Base-by-base conservation (phyloP, 2,113 vertebrate species). In the Pygoscelis adeliae region DNA sequence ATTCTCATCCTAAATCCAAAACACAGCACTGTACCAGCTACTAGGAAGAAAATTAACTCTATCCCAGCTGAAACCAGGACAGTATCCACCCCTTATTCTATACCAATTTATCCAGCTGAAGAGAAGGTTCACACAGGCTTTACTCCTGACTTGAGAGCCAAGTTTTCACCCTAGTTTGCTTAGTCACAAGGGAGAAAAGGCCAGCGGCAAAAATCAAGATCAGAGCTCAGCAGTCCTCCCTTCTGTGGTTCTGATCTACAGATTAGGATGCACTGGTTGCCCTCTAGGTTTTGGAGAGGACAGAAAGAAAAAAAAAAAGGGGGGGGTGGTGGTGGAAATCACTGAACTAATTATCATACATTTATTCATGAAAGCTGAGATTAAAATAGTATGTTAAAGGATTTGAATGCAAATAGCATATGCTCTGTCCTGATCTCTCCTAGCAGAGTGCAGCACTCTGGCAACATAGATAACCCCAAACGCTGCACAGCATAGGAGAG, bases 331-430 rank as follows among this genome's bases (percentile, higher is more conserved):
- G 58, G 6, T 19, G 2, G 13, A n/a, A 25, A 61, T 36, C 34
- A 61, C 62, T 9, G 5, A 67, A 61, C 44, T 93, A 83, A 79
- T 91, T 89, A 42, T 67, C 40, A 63, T 82, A 27, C 20, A 95
- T 94, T 91, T 91, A 84, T 93, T 96, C 73, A 87, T 90, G 44
- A 90, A 88, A 95, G 40, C 36, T 30, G 61, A 67, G 71, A 88
- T 69, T 76, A 59, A 93, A 93, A 73, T 47, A 84, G 12, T 23
- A n/a, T 25, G 38, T 83, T 81, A 72, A 93, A 88, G 46, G 22
- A 58, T 88, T 66, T 58, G 20, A 53, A 90, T 94, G 55, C 74
- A 88, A 95, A 70, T 66, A 94, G 36, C 34, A 62, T 70, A 66
- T 90, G 32, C 47, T 83, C 34, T 56, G 34, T 91, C 66, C 78